These are phyloP conservation scores for Drosophila atripex DNA, from an alignment of 2,888 invertebrate genomes.

Conservation along the genomic window DNA sequence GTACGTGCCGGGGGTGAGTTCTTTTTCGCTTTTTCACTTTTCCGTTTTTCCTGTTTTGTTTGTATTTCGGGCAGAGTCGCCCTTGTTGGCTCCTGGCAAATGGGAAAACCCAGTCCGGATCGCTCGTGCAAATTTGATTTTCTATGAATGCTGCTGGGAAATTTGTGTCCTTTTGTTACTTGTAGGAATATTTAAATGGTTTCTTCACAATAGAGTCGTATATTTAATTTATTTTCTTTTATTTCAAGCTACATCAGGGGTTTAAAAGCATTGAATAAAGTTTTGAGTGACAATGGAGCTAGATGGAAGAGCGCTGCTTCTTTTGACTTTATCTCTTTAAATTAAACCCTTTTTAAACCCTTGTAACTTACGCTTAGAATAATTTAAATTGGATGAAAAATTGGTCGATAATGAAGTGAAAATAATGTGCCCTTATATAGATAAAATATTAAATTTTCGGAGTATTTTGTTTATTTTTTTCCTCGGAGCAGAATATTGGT, in stretches of 20 bases:
- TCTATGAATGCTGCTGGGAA: slow-evolving; percentile 6
- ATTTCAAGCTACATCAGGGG: too few species aligned
- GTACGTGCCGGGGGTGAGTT: slow-evolving; percentile 32
- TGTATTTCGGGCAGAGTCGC: slow-evolving; percentile 29
- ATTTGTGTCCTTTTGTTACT: slow-evolving; percentile 10
- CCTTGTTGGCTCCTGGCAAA: slow-evolving; percentile 17
- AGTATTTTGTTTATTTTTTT: neutral
- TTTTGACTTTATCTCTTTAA: too few species aligned
- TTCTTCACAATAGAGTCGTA: neutral
- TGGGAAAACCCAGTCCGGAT: slow-evolving; percentile 3
- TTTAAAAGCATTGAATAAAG: too few species aligned
- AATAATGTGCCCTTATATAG: too few species aligned
- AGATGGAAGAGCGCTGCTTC: too few species aligned
- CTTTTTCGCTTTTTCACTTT: slow-evolving; percentile 23
- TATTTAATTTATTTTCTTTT: neutral
- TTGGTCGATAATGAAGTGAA: too few species aligned
- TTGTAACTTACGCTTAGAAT: too few species aligned
- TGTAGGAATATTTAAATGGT: neutral
- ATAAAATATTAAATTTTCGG: neutral
- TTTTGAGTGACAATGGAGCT: too few species aligned
- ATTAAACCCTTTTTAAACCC: too few species aligned
- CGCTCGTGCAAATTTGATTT: slow-evolving; percentile 6
- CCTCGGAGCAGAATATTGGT: neutral
- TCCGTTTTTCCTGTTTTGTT: slow-evolving; percentile 35
- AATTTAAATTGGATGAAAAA: too few species aligned